Base-by-base conservation (phyloP, 2,797 vertebrate genomes). In the Decapterus maruadsi region DNA sequence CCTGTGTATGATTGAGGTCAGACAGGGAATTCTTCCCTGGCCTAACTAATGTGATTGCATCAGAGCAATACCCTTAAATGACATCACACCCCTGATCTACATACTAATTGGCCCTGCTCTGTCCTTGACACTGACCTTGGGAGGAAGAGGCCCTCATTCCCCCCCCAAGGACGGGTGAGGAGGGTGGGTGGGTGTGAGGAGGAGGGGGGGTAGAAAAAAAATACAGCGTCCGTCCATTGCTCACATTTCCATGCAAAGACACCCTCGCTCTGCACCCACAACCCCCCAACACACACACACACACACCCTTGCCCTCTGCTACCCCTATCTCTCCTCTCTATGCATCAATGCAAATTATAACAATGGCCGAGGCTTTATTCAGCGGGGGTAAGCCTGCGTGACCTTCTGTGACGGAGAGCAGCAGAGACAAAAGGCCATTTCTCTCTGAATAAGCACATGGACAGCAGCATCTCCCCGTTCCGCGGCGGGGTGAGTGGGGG, bases 21-120 rank as follows among this genome's bases (percentile, higher is more conserved):
- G 92, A 90, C 91, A 90, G 95, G 94, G 87, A 83, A 95, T 96
- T 96, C 96, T 94, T 96, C 94, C 94, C 95, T 95, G 96, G 95
- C 94, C 97, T 94, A 95, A 96, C 96, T 97, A 96, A 97, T 96
- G 96, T 96, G 96, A 97, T 96, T 97, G 96, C 96, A 97, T 96
- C 95, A 95, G 95, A 97, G 97, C 96, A 97, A 97, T 96, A 96
- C 96, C 96, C 96, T 96, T 97, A 97, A 97, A 97, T 96, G 95
- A 95, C 90, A 93, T 90, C 83, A 92, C 93, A 92, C 93, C 81
- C 95, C 94, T 96, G 96, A 97, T 97, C 96, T 98, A 97, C 97
- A 98, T 97, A 95, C 96, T 97, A 97, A 98, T 97, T 96, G 96
- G 94, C 95, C 87, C 56, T 26, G 56, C 77, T 84, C 89, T 90